Conservation (phyloP, 2,888 invertebrate genomes). For the Ophraella communa region DNA sequence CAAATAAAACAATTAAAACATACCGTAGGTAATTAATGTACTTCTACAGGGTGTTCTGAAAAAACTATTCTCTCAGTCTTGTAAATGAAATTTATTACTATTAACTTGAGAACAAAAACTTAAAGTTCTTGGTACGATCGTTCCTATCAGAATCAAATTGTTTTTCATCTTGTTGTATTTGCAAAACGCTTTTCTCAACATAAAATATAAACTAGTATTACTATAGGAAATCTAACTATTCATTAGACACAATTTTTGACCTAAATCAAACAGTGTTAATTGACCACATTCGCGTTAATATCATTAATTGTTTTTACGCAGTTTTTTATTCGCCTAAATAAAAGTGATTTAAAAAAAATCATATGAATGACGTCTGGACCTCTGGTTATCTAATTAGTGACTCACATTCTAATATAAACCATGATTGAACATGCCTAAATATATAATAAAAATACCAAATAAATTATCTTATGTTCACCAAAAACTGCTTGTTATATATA, state of each 20-base stretch:
- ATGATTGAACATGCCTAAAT: not conserved
- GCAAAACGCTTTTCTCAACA: too few relatives aligned
- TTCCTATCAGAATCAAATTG: too few relatives aligned
- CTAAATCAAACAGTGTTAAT: not conserved
- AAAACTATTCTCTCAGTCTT: not conserved
- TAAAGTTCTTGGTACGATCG: too few relatives aligned
- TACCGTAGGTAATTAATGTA: not conserved
- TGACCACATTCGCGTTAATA: not conserved
- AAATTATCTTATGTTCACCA: too few relatives aligned
- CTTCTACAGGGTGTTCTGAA: too few relatives aligned
- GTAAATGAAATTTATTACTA: too few relatives aligned
- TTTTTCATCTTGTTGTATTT: too few relatives aligned
- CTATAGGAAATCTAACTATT: not conserved
- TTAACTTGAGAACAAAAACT: too few relatives aligned
- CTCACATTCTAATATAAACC: not conserved
- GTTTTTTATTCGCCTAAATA: not conserved
- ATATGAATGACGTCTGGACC: not conserved
- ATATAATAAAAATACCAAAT: too few relatives aligned
- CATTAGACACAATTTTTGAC: not conserved
- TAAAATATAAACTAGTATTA: too few relatives aligned
- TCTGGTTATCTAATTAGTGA: not conserved
- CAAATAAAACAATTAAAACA: not conserved
- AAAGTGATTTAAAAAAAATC: not conserved
- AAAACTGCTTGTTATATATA: too few relatives aligned
- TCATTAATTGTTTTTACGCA: not conserved